Percentiles rank a stretch among this genome's conserved stretches.
phyloP scores from a whole-genome alignment of 2,888 invertebrate genomes.

The Orchesellides sinensis region DNA sequence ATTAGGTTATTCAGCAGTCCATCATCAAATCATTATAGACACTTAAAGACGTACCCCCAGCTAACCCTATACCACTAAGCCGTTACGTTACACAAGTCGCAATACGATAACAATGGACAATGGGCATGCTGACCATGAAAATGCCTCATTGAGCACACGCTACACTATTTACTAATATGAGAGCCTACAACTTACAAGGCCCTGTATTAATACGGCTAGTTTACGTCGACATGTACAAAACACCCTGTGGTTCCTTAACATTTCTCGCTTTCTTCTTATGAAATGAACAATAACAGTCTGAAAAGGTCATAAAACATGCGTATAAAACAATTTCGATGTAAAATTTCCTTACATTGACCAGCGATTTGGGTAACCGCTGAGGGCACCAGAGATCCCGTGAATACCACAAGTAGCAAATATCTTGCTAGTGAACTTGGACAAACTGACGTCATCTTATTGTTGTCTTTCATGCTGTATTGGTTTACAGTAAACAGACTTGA shows the following conservation, averaged over 20 bases:
- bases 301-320: neutral
- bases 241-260: conserved; percentile 9
- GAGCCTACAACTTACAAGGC: conserved; percentile 6
- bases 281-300: neutral
- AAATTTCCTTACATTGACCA: conserved; percentile 61
- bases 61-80: neutral
- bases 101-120: conserved; percentile 31
- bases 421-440: conserved; percentile 22
- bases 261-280: neutral
- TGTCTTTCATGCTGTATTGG: no score
- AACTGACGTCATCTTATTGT: conserved; percentile 20
- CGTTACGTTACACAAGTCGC: conserved; percentile 13
- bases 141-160: conserved; percentile 49
- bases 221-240: neutral
- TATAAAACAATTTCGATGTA: neutral
- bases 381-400: conserved; percentile 53
- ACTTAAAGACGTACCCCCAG: neutral
- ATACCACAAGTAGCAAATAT: conserved; percentile 44
- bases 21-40: neutral
- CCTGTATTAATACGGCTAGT: neutral
- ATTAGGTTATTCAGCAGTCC: conserved; percentile 9
- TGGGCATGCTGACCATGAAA: conserved; percentile 47
- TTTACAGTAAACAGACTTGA: no score
- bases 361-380: conserved; percentile 55
- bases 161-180: no score